Evolutionary conservation across 2,888 invertebrate species (phyloP).

Genomic region (Lacanobia wlatinum): DNA sequence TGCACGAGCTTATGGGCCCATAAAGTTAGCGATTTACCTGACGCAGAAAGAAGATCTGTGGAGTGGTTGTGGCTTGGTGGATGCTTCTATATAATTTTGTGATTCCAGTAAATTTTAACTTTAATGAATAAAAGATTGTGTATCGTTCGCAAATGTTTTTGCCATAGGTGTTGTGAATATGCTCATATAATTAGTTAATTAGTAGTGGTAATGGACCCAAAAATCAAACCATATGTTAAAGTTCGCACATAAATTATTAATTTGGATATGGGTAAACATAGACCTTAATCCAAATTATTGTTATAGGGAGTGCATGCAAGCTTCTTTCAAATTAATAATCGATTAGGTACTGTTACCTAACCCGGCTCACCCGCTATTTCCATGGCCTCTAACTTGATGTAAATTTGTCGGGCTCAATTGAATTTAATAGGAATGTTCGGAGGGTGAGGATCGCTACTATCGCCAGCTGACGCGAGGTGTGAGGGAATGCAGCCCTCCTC

Average conservation of each 20-base stretch:
- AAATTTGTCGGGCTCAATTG: slow-evolving; percentile 91
- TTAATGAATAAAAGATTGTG: no score
- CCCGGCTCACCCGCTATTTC: slow-evolving; percentile 67
- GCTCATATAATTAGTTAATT: no score
- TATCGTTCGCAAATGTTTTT: no score
- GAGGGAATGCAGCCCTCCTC: slow-evolving; percentile 89
- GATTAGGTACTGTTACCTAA: not conserved
- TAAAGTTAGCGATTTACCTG: slow-evolving; percentile 55
- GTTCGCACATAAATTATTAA: no score
- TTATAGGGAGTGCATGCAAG: not conserved
- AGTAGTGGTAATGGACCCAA: no score
- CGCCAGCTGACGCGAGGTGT: slow-evolving; percentile 90
- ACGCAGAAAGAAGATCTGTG: not conserved
- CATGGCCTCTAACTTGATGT: slow-evolving; percentile 83
- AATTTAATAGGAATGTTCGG: slow-evolving; percentile 89
- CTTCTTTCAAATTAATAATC: not conserved
- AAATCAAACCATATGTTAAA: no score
- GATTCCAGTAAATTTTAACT: not conserved
- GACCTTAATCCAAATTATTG: not conserved
- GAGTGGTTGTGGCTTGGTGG: not conserved
- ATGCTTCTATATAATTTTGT: not conserved
- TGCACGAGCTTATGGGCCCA: slow-evolving; percentile 81
- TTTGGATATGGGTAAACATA: not conserved
- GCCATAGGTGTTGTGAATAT: no score
- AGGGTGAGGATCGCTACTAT: slow-evolving; percentile 82